Evolutionary conservation across 2,888 invertebrate genomes (phyloP).

Genomic region (Reticulitermes lucifugus): DNA sequence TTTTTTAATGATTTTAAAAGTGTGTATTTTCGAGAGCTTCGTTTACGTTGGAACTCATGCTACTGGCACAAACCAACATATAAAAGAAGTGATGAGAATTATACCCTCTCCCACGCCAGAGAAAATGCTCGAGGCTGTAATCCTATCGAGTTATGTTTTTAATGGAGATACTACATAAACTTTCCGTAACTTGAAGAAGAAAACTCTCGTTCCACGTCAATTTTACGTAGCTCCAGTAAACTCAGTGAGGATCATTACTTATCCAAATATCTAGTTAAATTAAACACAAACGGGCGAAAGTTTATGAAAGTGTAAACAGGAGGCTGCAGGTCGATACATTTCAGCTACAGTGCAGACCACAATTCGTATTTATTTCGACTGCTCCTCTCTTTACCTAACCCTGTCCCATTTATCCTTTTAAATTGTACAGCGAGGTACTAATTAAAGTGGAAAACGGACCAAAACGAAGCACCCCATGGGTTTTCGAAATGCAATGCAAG

Average conservation of each 20-base stretch:
- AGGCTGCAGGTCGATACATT: background rate
- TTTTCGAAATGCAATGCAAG: no score
- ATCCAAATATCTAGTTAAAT: slow-evolving; percentile 9
- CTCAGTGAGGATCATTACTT: slow-evolving; percentile 13
- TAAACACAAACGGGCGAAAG: background rate
- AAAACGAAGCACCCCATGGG: no score
- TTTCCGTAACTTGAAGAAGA: background rate
- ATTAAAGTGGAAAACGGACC: no score
- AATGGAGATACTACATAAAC: background rate
- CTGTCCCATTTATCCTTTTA: no score
- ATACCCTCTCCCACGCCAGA: background rate
- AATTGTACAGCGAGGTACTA: no score
- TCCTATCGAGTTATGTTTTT: background rate
- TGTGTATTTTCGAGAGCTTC: no score
- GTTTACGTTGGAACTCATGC: background rate
- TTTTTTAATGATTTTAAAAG: no score
- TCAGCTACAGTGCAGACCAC: background rate
- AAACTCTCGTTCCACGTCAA: slow-evolving; percentile 8
- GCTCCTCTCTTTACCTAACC: no score
- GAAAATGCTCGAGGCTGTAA: background rate
- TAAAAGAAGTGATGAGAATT: slow-evolving; percentile 1
- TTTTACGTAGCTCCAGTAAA: background rate
- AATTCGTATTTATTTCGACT: slow-evolving; percentile 12
- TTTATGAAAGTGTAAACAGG: slow-evolving; percentile 13
- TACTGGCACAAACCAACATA: background rate